Evolutionary conservation across 2,797 vertebrate species (phyloP).

Genomic region (Podargus strigoides): DNA sequence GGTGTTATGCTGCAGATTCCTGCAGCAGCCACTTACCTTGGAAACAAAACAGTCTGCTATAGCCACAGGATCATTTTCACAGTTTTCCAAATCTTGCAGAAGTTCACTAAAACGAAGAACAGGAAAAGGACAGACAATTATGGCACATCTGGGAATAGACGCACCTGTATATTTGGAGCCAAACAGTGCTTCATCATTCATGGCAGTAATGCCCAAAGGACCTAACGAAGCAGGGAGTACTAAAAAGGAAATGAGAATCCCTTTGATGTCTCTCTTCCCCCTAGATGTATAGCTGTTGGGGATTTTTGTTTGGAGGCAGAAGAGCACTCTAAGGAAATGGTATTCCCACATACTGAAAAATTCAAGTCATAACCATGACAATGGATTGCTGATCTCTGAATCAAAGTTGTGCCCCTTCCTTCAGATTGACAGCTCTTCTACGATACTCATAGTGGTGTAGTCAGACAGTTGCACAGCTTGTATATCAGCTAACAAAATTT

Average conservation of each 20-base stretch:
- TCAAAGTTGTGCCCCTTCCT: background rate
- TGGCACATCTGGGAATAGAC: background rate
- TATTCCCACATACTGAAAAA: background rate
- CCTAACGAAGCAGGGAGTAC: background rate
- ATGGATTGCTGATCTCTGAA: background rate
- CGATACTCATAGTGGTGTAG: fast-evolving
- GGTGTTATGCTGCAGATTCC: background rate
- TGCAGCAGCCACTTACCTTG: slow-evolving; percentile 82
- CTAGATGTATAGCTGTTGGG: background rate
- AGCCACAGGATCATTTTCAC: slow-evolving; percentile 92
- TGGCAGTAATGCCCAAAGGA: background rate
- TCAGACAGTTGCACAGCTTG: background rate
- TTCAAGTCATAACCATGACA: background rate
- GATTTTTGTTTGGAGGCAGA: background rate
- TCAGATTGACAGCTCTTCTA: background rate
- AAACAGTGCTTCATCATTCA: background rate
- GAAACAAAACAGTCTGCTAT: slow-evolving; percentile 98
- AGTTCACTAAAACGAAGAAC: slow-evolving; percentile 81
- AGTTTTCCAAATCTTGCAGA: slow-evolving; percentile 92
- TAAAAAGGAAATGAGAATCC: background rate
- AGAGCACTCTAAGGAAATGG: background rate
- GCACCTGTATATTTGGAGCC: background rate
- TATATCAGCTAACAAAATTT: background rate
- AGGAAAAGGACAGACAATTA: background rate
- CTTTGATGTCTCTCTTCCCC: background rate